Conservation (phyloP, 2,113 vertebrate species). For the Ariopsis seemanni region DNA sequence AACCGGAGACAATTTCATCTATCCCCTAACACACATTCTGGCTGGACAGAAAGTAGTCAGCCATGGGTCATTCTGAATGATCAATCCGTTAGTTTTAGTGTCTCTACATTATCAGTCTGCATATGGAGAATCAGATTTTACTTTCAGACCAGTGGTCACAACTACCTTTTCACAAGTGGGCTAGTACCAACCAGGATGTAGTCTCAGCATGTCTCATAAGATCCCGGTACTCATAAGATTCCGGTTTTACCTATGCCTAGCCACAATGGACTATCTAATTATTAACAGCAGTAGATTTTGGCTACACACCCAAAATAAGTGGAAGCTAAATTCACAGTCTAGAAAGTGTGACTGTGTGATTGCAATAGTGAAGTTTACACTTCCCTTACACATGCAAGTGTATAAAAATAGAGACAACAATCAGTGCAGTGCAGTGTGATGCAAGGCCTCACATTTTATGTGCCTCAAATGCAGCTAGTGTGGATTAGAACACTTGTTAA, state of each 20-base stretch:
- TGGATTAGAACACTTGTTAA: not conserved
- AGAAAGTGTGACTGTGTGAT: not conserved
- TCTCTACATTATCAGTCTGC: not conserved
- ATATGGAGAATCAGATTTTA: not conserved
- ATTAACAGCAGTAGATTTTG: not conserved
- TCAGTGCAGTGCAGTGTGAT: not conserved
- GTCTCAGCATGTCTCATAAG: not conserved
- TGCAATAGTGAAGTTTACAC: not conserved
- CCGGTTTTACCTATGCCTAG: not conserved
- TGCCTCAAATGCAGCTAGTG: not conserved
- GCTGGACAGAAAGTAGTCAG: slow-evolving; percentile 16
- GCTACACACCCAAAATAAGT: not conserved
- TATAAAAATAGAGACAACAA: not conserved
- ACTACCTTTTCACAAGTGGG: not conserved
- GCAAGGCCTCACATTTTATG: not conserved
- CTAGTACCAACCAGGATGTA: not conserved
- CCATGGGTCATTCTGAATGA: slow-evolving; percentile 12
- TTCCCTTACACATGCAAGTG: not conserved
- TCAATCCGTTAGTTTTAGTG: slow-evolving; percentile 18
- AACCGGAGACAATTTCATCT: slow-evolving; percentile 27
- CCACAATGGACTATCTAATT: not conserved
- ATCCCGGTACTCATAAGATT: not conserved
- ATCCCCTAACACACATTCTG: slow-evolving; percentile 19
- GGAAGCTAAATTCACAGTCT: not conserved
- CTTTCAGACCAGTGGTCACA: not conserved